These are phyloP conservation scores for Pelagia noctiluca DNA, from an alignment of 30 jellyfish, hydroid and myxozoan genomes.

Conservation along the genomic window DNA sequence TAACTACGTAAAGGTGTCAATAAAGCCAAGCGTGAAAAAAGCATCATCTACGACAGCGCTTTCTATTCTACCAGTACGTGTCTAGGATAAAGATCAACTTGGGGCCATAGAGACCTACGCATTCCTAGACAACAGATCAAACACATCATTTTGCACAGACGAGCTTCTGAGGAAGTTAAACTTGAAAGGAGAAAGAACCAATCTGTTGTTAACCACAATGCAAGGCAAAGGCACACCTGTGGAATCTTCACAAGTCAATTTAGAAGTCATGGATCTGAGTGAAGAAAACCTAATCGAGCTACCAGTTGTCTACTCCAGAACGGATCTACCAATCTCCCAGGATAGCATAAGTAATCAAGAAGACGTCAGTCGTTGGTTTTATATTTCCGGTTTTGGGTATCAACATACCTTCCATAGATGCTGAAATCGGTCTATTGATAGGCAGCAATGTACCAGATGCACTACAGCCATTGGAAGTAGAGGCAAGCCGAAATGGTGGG, in stretches of 20 bases:
- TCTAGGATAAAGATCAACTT: not conserved
- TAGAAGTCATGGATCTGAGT: conserved; percentile 18
- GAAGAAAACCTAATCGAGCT: conserved; percentile 6
- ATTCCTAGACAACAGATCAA: conserved; percentile 39
- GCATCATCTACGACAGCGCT: conserved; percentile 4
- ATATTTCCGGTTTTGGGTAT: conserved; percentile 25
- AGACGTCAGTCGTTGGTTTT: conserved; percentile 32
- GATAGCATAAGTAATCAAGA: conserved; percentile 37
- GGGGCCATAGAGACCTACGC: conserved; percentile 32
- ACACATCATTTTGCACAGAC: conserved; percentile 43
- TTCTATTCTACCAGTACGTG: conserved; percentile 27
- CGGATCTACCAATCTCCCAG: conserved; percentile 19
- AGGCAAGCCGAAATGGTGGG: conserved; percentile 26
- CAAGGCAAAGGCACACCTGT: not conserved
- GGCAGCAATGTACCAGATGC: conserved; percentile 47
- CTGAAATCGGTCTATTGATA: conserved; percentile 37
- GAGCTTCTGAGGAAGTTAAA: conserved; percentile 14
- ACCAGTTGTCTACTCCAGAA: conserved; percentile 31
- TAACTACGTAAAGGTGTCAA: not conserved
- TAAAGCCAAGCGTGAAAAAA: not conserved
- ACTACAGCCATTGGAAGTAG: conserved; percentile 27
- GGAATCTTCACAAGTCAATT: not conserved
- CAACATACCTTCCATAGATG: not conserved
- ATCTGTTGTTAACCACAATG: conserved; percentile 11
- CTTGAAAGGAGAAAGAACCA: conserved; percentile 8